phyloP scores from a whole-genome alignment of 2,888 invertebrate species.

The Lacanobia wlatinum region DNA sequence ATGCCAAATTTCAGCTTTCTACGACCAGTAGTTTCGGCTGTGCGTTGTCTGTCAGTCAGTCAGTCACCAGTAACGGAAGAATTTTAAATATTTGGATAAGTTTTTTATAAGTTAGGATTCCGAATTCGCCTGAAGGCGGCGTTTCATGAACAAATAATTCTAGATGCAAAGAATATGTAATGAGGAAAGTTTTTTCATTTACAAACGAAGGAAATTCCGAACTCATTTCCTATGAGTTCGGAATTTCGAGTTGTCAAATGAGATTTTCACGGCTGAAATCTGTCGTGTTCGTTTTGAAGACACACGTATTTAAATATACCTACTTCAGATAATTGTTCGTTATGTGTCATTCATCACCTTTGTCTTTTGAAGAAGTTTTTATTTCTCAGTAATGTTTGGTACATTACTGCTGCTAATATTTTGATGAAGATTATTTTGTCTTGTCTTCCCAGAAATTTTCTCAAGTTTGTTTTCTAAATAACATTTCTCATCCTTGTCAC shows the following conservation, averaged over 20 bases:
- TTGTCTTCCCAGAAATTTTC: background rate
- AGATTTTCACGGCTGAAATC: slow-evolving; percentile 22
- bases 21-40: too few relatives aligned
- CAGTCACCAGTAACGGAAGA: too few relatives aligned
- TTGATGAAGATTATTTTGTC: background rate
- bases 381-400: slow-evolving; percentile 17
- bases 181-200: slow-evolving; percentile 51
- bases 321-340: background rate
- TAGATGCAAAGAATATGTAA: slow-evolving; percentile 42
- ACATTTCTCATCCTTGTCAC: background rate
- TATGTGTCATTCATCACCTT: slow-evolving; percentile 20
- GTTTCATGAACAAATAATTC: slow-evolving; percentile 48
- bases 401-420: slow-evolving; percentile 5
- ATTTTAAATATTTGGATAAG: too few relatives aligned
- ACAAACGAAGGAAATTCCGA: slow-evolving; percentile 20
- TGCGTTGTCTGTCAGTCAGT: too few relatives aligned
- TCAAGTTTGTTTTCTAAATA: background rate
- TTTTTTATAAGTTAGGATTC: background rate
- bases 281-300: slow-evolving; percentile 25
- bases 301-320: background rate
- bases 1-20: too few relatives aligned
- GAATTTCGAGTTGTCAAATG: slow-evolving; percentile 32
- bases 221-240: too few relatives aligned
- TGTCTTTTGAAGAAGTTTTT: slow-evolving; percentile 21
- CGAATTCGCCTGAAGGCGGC: slow-evolving; percentile 4